Percentiles rank a stretch among this genome's conserved stretches.
Evolutionary conservation across 2,888 invertebrate genomes (phyloP).

Genomic region (Rhorus exstirpatorius): DNA sequence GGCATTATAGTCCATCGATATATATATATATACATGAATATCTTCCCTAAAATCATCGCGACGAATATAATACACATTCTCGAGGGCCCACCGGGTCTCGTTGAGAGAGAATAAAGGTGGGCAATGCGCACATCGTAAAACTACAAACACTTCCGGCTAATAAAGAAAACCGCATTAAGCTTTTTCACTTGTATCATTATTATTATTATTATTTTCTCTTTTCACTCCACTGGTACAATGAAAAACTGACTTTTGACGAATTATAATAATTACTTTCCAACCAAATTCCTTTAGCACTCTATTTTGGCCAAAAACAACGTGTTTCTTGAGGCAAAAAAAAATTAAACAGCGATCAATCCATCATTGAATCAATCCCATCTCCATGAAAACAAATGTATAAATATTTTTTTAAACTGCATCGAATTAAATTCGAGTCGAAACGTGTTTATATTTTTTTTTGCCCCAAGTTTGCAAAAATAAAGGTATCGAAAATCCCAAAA

Average conservation of each 20-base stretch:
- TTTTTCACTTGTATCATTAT: constrained; percentile 22
- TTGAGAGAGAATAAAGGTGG: not conserved
- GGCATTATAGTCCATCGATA: constrained; percentile 17
- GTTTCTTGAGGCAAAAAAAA: too few species aligned
- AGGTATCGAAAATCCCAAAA: too few species aligned
- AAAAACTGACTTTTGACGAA: not conserved
- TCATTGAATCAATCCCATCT: too few species aligned
- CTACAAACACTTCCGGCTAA: constrained; percentile 69
- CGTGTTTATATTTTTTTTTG: too few species aligned
- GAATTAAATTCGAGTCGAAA: too few species aligned
- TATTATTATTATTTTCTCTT: not conserved
- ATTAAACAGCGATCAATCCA: too few species aligned
- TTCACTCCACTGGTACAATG: not conserved
- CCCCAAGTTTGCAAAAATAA: too few species aligned
- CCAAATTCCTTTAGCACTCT: too few species aligned
- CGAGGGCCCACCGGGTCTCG: constrained; percentile 22
- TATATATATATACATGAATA: constrained; percentile 21
- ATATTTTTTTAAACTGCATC: too few species aligned
- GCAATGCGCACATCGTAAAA: constrained; percentile 38
- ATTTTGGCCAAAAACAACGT: too few species aligned
- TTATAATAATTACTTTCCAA: too few species aligned
- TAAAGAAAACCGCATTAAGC: constrained; percentile 38
- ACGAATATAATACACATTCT: constrained; percentile 25
- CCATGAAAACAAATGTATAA: too few species aligned
- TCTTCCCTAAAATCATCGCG: constrained; percentile 33